Conservation (phyloP, 2,113 vertebrate species). For the Austrofundulus limnaeus region DNA sequence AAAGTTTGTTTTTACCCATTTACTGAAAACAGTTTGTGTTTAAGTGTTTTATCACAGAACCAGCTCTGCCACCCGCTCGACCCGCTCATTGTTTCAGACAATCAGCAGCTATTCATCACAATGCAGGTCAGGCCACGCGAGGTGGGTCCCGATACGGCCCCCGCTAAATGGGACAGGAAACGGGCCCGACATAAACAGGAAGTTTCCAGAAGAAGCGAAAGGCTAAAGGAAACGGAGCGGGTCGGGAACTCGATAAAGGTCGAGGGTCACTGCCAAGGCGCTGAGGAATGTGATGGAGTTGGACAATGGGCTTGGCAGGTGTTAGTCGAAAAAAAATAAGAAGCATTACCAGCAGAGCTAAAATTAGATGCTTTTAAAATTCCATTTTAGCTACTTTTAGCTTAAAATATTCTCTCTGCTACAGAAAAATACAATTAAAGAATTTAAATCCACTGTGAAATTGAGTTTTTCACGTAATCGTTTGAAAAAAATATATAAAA, state of each 20-base stretch:
- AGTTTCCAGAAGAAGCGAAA: slow-evolving; percentile 75
- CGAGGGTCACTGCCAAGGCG: slow-evolving; percentile 61
- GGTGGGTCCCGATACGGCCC: slow-evolving; percentile 51
- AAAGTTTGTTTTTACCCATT: neutral
- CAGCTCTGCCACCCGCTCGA: slow-evolving; percentile 14
- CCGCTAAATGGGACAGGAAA: slow-evolving; percentile 72
- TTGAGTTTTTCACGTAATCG: neutral
- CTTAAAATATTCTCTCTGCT: neutral
- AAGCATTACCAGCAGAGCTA: slow-evolving; percentile 50
- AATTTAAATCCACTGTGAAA: neutral
- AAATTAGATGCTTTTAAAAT: slow-evolving; percentile 30
- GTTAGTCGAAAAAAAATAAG: slow-evolving; percentile 43
- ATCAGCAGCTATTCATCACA: slow-evolving; percentile 56
- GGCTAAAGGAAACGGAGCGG: slow-evolving; percentile 79
- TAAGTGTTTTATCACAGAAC: slow-evolving; percentile 26
- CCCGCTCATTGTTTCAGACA: slow-evolving; percentile 54
- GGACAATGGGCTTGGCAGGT: slow-evolving; percentile 80
- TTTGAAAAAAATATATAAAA: neutral
- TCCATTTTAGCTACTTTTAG: too few relatives aligned
- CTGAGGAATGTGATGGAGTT: slow-evolving; percentile 67
- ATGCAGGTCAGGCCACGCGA: slow-evolving; percentile 47
- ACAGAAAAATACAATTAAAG: neutral
- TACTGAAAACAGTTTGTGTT: neutral
- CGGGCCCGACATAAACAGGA: slow-evolving; percentile 80
- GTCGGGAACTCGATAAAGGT: slow-evolving; percentile 67